A percentile compares a stretch with the other conserved stretches of the same genome.
Conservation (phyloP, 2,888 invertebrate species). For the Meandrusa payeni region DNA sequence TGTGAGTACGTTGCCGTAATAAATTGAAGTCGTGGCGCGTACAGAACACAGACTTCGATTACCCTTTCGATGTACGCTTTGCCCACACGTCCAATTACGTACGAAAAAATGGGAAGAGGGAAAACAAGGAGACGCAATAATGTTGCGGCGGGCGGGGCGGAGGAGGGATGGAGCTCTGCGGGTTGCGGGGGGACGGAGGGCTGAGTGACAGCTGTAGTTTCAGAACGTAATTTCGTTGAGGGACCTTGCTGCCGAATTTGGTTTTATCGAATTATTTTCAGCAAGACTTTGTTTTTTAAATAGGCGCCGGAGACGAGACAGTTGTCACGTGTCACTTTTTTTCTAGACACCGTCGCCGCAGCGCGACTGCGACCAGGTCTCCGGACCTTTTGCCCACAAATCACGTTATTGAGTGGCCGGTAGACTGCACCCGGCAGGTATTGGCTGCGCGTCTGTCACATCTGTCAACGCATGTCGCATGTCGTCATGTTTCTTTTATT, state of each 20-base stretch:
- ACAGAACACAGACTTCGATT: slow-evolving; percentile 26
- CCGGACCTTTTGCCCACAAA: slow-evolving; percentile 14
- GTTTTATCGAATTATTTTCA: slow-evolving; percentile 1
- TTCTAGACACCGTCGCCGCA: not conserved
- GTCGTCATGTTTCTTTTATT: too few relatives aligned
- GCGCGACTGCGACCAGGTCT: slow-evolving; percentile 1
- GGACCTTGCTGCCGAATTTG: not conserved
- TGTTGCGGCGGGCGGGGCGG: slow-evolving; percentile 15
- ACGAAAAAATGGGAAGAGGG: slow-evolving; percentile 27
- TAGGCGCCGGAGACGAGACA: not conserved
- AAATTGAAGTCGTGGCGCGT: slow-evolving; percentile 5
- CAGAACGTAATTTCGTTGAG: slow-evolving; percentile 10
- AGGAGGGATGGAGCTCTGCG: slow-evolving; percentile 21
- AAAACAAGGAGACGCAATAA: slow-evolving; percentile 29
- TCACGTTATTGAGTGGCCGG: slow-evolving; percentile 12
- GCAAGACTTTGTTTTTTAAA: not conserved
- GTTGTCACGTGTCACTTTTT: not conserved
- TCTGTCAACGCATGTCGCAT: too few relatives aligned
- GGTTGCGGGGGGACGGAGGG: slow-evolving; percentile 8
- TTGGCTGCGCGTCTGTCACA: not conserved
- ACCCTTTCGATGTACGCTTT: slow-evolving; percentile 25
- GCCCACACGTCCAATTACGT: slow-evolving; percentile 30
- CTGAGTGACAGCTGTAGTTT: slow-evolving; percentile 35
- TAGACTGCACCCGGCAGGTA: not conserved
- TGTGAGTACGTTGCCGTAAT: not conserved